Conservation (phyloP, 2,888 invertebrate genomes). For the Creontiades dilutus region DNA sequence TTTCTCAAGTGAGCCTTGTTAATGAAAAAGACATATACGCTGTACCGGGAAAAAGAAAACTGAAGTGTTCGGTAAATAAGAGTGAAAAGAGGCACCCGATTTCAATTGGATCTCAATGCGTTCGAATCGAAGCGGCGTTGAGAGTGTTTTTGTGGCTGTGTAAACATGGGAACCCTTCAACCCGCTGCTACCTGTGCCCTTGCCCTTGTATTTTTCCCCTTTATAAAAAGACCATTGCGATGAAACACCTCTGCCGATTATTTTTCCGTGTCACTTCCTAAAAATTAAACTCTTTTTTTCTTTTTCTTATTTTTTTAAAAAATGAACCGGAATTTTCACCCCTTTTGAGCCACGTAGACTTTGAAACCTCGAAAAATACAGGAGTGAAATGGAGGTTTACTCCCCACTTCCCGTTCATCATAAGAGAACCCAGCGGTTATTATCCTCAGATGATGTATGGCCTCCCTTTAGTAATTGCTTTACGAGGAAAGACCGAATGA, state of each 20-base stretch:
- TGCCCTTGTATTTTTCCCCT: neutral
- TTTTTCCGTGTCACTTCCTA: neutral
- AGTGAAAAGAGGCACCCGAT: neutral
- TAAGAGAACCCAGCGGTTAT: constrained; percentile 54
- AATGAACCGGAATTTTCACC: neutral
- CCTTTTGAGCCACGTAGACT: neutral
- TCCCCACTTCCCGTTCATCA: constrained; percentile 28
- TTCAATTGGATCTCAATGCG: constrained; percentile 45
- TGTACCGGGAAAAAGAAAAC: neutral
- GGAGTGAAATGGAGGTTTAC: constrained; percentile 40
- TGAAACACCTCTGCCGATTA: neutral
- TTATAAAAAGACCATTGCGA: neutral
- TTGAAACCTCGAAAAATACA: constrained; percentile 3
- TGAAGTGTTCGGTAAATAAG: neutral
- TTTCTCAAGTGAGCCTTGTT: neutral
- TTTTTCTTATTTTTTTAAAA: too few species aligned
- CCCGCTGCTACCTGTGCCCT: neutral
- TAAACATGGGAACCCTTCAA: constrained; percentile 4
- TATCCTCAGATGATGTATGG: constrained; percentile 69
- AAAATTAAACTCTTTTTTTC: neutral
- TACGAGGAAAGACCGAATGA: constrained; percentile 55
- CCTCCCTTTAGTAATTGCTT: constrained; percentile 59
- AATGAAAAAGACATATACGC: neutral
- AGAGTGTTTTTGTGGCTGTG: constrained; percentile 42
- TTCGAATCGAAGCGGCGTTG: neutral